Evolutionary conservation across 2,113 vertebrate species (phyloP), one percentile per base, ranked within the genome.

Genomic region (Enhydra lutris): DNA sequence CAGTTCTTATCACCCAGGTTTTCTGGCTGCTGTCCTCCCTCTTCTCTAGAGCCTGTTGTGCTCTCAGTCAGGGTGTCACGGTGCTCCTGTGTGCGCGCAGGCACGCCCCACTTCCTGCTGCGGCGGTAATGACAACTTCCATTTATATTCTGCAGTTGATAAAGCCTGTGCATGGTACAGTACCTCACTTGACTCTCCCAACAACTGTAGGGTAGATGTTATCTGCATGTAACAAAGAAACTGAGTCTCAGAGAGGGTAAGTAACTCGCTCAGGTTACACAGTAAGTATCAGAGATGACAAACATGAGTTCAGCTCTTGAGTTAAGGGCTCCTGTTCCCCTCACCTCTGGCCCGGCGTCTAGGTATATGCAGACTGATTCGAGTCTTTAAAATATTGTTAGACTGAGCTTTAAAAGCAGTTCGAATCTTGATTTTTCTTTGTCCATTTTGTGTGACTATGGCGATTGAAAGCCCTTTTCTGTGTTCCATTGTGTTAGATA

Each of bases 231-330:
- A 94, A 90, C 57, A 93, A 95, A 92, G 83, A 97, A 92, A 95
- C 82, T 73, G 87, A 98, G 83, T 93, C 89, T 95, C 88, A 91
- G 96, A 93, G 95, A 92, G 91, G 95, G 92, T 95, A 93, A 96
- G 78, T 97, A 89, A 83, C 80, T 96, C 21, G 6, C 65, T 91
- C 79, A 74, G 90, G 74, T 95, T 86, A 36, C 73, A 74, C 65
- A 97, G 96, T 96, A 96, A 92, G 90, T 95, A 97, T 88, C 55
- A 93, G 80, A 93, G 76, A 78, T 86, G 45, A 73, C 73, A 85
- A 79, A 85, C 10, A 4, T 26, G 59, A 69, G 74, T 90, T 69
- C 26, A 63, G 67, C 73, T 73, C 36, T 67, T 14, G 50, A 93
- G 63, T 89, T 95, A 67, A 92, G 61, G 31, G 61, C 63, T 87